A percentile compares a stretch with the other conserved stretches of the same genome.
These are phyloP conservation scores for Dipus sagitta DNA, from an alignment of 2,797 vertebrate genomes.

Conservation along the genomic window DNA sequence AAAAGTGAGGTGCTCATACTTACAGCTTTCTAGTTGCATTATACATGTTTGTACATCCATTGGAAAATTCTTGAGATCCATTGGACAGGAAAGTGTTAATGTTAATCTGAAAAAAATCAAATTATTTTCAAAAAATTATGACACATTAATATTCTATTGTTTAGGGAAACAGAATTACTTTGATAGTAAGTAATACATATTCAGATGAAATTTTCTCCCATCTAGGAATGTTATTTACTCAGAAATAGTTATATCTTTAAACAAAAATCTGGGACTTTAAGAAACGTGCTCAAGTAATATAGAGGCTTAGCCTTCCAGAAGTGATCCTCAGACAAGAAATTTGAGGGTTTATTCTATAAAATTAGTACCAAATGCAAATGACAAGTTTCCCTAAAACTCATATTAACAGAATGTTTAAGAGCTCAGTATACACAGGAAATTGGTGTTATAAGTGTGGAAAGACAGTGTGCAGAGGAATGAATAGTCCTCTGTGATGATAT, in stretches of 20 bases:
- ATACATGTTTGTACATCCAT: slow-evolving; percentile 99
- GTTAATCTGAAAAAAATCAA: slow-evolving; percentile 92
- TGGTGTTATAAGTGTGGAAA: not conserved
- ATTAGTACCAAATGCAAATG: not conserved
- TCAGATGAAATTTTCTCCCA: slow-evolving; percentile 11
- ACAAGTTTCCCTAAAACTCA: not conserved
- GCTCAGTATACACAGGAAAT: not conserved
- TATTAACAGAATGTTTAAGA: not conserved
- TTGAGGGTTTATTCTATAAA: not conserved
- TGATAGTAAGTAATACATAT: not conserved
- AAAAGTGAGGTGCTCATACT: slow-evolving; percentile 85
- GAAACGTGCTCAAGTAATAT: not conserved
- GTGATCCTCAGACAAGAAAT: not conserved
- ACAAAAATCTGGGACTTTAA: not conserved
- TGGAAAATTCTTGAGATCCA: slow-evolving; percentile 99
- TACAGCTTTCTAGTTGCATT: slow-evolving; percentile 99
- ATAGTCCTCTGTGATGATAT: not conserved
- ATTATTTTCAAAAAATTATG: slow-evolving; percentile 50
- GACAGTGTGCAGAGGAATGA: not conserved
- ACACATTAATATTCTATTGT: not conserved
- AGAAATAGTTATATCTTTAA: not conserved
- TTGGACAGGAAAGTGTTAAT: slow-evolving; percentile 96
- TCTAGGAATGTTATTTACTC: not conserved
- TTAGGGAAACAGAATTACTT: not conserved
- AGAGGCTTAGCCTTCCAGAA: not conserved